Percentiles rank a stretch among this genome's conserved stretches.
These are phyloP conservation scores for Chelmon rostratus DNA, from an alignment of 2,797 vertebrate genomes.

Conservation along the genomic window DNA sequence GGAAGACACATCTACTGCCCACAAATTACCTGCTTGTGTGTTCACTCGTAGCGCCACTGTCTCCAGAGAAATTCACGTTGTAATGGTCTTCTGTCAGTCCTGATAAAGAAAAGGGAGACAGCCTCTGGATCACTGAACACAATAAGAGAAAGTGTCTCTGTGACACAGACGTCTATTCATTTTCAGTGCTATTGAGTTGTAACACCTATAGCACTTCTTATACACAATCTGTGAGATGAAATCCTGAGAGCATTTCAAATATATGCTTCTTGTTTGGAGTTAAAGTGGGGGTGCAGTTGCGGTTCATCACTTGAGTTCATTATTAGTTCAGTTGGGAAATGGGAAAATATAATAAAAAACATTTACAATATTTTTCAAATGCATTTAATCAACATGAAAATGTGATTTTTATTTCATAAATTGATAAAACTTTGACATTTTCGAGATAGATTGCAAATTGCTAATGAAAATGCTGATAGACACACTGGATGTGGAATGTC, in stretches of 20 bases:
- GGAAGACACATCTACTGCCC: slow-evolving; percentile 32
- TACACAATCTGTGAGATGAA: background rate
- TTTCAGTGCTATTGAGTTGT: background rate
- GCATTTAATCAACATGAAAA: background rate
- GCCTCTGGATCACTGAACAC: slow-evolving; percentile 15
- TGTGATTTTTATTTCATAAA: background rate
- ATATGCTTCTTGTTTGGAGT: background rate
- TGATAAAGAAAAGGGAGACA: slow-evolving; percentile 17
- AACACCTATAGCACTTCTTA: background rate
- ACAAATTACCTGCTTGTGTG: slow-evolving; percentile 39
- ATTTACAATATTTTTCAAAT: background rate
- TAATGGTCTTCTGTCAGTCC: slow-evolving; percentile 29
- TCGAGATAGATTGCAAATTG: background rate
- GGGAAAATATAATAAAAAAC: background rate
- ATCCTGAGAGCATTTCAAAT: background rate
- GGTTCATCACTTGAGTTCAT: background rate
- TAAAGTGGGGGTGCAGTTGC: background rate
- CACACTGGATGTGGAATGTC: slow-evolving; percentile 2
- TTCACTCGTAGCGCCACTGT: background rate
- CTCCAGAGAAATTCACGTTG: slow-evolving; percentile 36
- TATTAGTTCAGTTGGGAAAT: slow-evolving; percentile 16
- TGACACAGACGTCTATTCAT: background rate
- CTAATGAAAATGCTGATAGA: background rate
- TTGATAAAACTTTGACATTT: background rate
- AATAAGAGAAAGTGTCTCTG: background rate